These are phyloP conservation scores for Glaucidium brasilianum DNA, from an alignment of 2,113 vertebrate species.

Conservation along the genomic window DNA sequence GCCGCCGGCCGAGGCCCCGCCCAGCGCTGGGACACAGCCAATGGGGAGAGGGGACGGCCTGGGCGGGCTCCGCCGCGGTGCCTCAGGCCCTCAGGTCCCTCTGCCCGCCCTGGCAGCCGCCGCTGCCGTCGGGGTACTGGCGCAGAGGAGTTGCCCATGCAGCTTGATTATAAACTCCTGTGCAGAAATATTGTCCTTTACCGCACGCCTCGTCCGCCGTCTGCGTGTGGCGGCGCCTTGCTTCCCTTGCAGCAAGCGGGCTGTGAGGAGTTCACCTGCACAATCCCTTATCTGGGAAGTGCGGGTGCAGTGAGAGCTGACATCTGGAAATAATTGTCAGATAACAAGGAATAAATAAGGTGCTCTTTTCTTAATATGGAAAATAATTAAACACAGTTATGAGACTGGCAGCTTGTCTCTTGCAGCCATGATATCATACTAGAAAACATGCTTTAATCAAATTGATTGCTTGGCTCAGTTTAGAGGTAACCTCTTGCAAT, in stretches of 20 bases:
- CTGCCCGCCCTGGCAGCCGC: too few relatives aligned
- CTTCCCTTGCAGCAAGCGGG: too few relatives aligned
- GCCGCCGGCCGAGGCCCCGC: not conserved
- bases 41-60: not conserved
- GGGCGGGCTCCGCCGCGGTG: fast-evolving
- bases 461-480: fast-evolving
- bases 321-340: not conserved
- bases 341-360: not conserved
- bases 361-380: not conserved
- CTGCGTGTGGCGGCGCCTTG: too few relatives aligned
- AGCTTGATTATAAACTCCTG: too few relatives aligned
- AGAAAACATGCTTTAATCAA: not conserved
- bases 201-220: too few relatives aligned
- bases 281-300: too few relatives aligned
- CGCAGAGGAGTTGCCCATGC: fast-evolving
- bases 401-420: not conserved
- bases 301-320: too few relatives aligned
- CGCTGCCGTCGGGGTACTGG: too few relatives aligned
- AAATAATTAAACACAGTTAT: not conserved
- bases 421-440: not conserved
- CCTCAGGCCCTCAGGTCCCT: fast-evolving
- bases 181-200: not conserved
- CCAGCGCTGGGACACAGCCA: fast-evolving
- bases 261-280: not conserved
- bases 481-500: not conserved